Evolutionary conservation across 2,888 invertebrate genomes (phyloP), one percentile per base, ranked within the genome.

Genomic region (Drosophila greeni): DNA sequence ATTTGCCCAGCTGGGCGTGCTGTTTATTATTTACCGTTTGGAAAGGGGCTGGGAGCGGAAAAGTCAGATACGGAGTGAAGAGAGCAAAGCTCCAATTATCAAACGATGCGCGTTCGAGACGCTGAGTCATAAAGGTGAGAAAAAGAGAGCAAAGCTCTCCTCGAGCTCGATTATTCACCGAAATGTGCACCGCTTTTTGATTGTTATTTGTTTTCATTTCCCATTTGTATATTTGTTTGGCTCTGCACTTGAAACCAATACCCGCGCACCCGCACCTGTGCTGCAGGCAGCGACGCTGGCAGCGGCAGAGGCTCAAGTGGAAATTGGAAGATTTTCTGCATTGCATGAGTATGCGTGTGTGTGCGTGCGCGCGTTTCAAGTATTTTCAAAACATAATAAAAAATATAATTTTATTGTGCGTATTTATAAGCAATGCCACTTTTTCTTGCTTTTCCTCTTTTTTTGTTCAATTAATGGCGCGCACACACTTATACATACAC

Each of bases 341-440:
- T 54, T 54, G 52, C 54, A 33, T 54, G 53, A 45, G 55, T 20
- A 33, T 24, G 61, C 11, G 42, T 40, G 43, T 43, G 53, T 24
- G 36, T 26, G 61, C 20, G 31, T 16, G 42, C 8, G 31, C 9
- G 37, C 37, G 24, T 36, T 82, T 82, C 77, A 79, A 77, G 77
- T 82, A 80, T 70, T 82, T 82, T 82, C 84, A 70, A 82, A 82
- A 82, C 82, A 82, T 74, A 76, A 84, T 84, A 82, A 82, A 79
- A 68, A 66, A 73, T 75, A 64, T 76, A 61, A 73, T 72, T 82
- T 84, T 82, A 84, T 80, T 84, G 76, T 71, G 78, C 68, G 75
- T 78, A 82, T 78, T 82, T 78, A 79, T 82, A 78, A 82, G 76
- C 70, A 70, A 76, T 74, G 82, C 70, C 68, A 80, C 67, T 70